Percentiles rank a stretch among this genome's conserved stretches.
These are phyloP conservation scores for Cheilosia pagana DNA, from an alignment of 2,888 invertebrate genomes.

Conservation along the genomic window DNA sequence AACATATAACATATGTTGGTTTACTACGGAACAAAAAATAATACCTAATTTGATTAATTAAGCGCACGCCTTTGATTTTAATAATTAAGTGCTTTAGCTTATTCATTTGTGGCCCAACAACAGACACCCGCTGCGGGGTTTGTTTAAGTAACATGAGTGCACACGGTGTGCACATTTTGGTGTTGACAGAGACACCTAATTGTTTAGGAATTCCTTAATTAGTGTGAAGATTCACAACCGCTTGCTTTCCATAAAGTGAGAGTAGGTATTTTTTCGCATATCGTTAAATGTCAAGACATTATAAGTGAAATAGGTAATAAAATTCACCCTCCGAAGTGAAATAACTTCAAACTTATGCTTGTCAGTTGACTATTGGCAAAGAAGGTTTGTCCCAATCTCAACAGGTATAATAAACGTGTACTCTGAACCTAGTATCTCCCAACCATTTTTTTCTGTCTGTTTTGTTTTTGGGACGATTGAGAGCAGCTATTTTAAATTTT, in stretches of 20 bases:
- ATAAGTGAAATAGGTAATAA: no score
- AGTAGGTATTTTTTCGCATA: background rate
- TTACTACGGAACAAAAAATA: slow-evolving; percentile 6
- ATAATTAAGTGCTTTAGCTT: slow-evolving; percentile 7
- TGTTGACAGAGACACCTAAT: background rate
- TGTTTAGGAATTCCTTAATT: slow-evolving; percentile 10
- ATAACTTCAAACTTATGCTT: no score
- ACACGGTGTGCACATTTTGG: background rate
- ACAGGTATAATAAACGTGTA: no score
- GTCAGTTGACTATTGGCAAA: no score
- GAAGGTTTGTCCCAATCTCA: no score
- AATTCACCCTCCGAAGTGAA: no score
- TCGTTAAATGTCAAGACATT: background rate
- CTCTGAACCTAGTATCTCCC: no score
- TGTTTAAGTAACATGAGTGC: background rate
- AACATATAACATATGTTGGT: no score
- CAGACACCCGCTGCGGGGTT: background rate
- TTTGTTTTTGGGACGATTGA: no score
- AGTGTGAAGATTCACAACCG: background rate
- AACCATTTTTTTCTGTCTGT: no score
- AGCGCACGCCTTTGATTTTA: slow-evolving; percentile 33
- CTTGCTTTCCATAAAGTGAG: slow-evolving; percentile 3
- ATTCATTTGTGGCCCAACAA: background rate
- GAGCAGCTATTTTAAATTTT: no score
- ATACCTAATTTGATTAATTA: slow-evolving; percentile 24